Conservation (phyloP, 2,797 vertebrate genomes). For the Glyptemys insculpta region DNA sequence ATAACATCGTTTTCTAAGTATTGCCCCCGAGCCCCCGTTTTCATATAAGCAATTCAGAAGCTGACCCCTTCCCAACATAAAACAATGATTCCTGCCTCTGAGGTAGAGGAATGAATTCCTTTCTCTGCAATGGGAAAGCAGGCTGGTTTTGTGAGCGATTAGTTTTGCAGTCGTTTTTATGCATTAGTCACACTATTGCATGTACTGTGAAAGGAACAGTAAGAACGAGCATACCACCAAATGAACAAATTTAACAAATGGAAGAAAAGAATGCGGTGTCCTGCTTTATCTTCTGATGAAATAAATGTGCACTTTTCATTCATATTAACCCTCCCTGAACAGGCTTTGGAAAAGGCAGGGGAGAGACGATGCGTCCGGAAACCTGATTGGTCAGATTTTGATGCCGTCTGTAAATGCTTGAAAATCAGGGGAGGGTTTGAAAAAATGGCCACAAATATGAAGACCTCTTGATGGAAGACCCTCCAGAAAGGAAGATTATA, state of each 20-base stretch:
- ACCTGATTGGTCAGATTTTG: background rate
- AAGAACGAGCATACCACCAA: background rate
- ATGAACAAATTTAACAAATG: background rate
- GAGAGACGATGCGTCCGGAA: background rate
- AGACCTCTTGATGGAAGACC: background rate
- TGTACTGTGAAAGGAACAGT: background rate
- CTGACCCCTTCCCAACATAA: background rate
- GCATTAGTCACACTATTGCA: background rate
- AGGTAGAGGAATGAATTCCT: background rate
- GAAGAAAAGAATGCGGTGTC: background rate
- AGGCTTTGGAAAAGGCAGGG: background rate
- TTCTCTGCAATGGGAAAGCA: background rate
- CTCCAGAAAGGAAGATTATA: background rate
- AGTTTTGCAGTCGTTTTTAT: background rate
- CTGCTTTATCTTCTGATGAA: background rate
- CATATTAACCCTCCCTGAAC: background rate
- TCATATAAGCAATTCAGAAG: background rate
- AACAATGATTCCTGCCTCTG: background rate
- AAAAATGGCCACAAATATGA: background rate
- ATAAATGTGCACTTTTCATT: background rate
- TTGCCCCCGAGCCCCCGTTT: background rate
- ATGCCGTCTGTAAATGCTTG: background rate
- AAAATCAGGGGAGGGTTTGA: background rate
- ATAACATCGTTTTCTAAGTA: background rate
- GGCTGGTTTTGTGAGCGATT: background rate